Evolutionary conservation across 2,113 vertebrate genomes (phyloP), one percentile per base, ranked within the genome.

Genomic region (Amazona vittata): DNA sequence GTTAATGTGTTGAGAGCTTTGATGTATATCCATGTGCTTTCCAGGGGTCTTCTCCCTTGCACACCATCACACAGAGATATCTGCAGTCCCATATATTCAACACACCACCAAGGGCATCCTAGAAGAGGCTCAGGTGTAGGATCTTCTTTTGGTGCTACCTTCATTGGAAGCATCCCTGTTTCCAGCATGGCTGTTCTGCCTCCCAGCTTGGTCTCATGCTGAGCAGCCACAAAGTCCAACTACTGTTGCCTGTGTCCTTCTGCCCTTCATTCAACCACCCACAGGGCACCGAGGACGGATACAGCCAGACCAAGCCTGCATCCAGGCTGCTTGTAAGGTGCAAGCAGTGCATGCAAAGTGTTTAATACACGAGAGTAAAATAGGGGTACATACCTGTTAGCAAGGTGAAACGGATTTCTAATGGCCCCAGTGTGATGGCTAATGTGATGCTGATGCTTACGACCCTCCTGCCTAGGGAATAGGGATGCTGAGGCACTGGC

Each of bases 301-400:
- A 14, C 29, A 39, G 67, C 52, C 62, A 57, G 15, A 14, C 12
- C 29, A 16, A 6, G 13, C 22, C 22, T 76, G 50, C 31, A 12
- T 43, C 57, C 5, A 0, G 15, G 24, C 4, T 2, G 0, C 13
- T 2, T 4, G 0, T 25, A n/a, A 43, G 39, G 22, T 64, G 20
- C 11, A 26, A 69, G 16, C 13, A 0, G 25, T 9, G 24, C 0
- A 0, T 28, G 12, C 37, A 65, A 75, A 69, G 14, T 1, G 0
- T 31, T 94, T n/a, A 9, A 41, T 88, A 33, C 0, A 2, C 31
- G 16, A 9, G 14, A 37, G 33, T 39, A 8, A 68, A 87, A 25
- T 6, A 29, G 5, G 18, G 10, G 4, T 13, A 21, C 7, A 2
- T 37, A 10, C 2, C 1, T 52, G 15, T 49, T 81, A 75, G 31